These are phyloP conservation scores for Megaceryle alcyon DNA, from an alignment of 2,797 vertebrate genomes.

Conservation along the genomic window DNA sequence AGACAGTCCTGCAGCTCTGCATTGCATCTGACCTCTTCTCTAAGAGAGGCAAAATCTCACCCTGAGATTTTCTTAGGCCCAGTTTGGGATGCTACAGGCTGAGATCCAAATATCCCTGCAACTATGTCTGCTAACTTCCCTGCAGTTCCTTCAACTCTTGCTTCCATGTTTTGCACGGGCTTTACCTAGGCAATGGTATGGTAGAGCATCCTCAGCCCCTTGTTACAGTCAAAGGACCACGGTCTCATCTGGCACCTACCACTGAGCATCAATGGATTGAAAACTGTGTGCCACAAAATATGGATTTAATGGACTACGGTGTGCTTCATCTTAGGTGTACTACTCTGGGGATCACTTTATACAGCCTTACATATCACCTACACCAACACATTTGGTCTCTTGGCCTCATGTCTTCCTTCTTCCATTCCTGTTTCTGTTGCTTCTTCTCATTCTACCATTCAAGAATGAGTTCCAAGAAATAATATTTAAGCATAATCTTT, in stretches of 20 bases:
- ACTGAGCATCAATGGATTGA: rapidly evolving
- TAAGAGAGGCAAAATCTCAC: not conserved
- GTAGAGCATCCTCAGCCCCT: not conserved
- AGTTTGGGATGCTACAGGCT: not conserved
- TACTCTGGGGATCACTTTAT: not conserved
- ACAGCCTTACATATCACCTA: not conserved
- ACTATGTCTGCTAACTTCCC: not conserved
- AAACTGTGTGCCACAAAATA: rapidly evolving
- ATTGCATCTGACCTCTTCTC: not conserved
- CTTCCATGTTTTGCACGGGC: not conserved
- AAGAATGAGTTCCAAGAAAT: not conserved
- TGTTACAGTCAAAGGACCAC: not conserved
- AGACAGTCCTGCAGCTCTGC: not conserved
- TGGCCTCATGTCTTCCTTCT: not conserved
- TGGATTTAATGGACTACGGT: rapidly evolving
- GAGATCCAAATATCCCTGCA: not conserved
- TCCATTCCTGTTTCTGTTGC: not conserved
- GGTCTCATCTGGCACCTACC: not conserved
- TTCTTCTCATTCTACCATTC: not conserved
- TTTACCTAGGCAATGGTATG: not conserved
- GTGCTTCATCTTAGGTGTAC: not conserved
- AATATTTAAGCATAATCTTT: not conserved
- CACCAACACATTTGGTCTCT: not conserved
- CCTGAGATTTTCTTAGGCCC: rapidly evolving
- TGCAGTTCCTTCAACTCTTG: not conserved